Conservation (phyloP, 2,797 vertebrate species). For the Pantherophis vulpinus region DNA sequence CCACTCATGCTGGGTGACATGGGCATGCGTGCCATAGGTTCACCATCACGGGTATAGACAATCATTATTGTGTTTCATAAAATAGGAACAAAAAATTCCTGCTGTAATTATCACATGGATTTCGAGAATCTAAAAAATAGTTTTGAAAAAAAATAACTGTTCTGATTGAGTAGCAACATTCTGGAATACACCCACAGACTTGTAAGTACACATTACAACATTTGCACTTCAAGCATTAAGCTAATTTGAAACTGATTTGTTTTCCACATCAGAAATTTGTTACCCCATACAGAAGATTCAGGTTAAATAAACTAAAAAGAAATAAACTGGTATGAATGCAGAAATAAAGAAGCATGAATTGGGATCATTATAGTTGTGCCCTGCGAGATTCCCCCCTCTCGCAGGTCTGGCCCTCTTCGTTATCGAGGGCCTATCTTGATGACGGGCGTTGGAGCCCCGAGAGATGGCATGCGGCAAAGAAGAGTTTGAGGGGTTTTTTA, state of each 20-base stretch:
- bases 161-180: neutral
- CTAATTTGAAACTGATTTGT: neutral
- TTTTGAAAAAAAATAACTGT: neutral
- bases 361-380: neutral
- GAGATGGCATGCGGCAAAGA: no score
- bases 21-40: no score
- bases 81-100: neutral
- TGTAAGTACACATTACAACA: neutral
- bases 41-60: neutral
- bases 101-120: neutral
- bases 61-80: constrained; percentile 6
- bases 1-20: no score
- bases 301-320: neutral
- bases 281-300: neutral
- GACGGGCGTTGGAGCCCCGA: no score
- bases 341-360: neutral
- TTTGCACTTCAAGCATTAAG: neutral
- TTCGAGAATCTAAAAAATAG: neutral
- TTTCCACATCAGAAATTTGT: neutral
- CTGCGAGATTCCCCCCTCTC: no score
- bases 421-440: no score
- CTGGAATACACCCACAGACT: neutral
- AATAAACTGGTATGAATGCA: neutral
- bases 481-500: no score
- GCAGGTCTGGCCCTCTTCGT: no score